Percentiles rank a stretch among this genome's conserved stretches.
These are phyloP conservation scores for Agonopterix alstromeriana DNA, from an alignment of 2,888 invertebrate species.

Conservation along the genomic window DNA sequence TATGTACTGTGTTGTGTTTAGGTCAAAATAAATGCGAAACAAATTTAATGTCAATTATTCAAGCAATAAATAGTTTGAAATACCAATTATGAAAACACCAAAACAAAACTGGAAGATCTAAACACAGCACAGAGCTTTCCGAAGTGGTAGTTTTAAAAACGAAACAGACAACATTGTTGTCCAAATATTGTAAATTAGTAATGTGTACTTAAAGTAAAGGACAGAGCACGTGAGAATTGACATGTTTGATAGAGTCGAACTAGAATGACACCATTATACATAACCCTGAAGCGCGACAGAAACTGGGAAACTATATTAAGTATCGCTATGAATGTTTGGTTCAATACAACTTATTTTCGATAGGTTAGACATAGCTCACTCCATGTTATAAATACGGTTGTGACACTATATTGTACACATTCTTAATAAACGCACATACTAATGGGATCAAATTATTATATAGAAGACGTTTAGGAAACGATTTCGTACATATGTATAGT, in stretches of 20 bases:
- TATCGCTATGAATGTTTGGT: no score
- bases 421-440: no score
- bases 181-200: background rate
- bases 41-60: constrained; percentile 29
- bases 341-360: no score
- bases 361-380: no score
- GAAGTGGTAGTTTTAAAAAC: background rate
- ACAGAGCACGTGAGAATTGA: background rate
- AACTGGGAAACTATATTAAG: no score
- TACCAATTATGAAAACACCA: background rate
- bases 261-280: background rate
- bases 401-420: no score
- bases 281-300: background rate
- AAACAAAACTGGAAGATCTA: background rate
- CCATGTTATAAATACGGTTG: no score
- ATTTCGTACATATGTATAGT: no score
- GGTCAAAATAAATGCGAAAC: constrained; percentile 1
- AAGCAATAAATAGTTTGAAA: constrained; percentile 12
- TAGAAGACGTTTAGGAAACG: no score
- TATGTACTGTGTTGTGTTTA: constrained; percentile 15
- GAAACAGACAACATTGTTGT: background rate
- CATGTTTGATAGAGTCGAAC: constrained; percentile 9
- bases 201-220: background rate
- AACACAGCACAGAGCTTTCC: constrained; percentile 10
- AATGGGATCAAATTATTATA: no score